Conservation (phyloP, 1,140 invertebrate genomes). For the Diachasma alloeum region DNA sequence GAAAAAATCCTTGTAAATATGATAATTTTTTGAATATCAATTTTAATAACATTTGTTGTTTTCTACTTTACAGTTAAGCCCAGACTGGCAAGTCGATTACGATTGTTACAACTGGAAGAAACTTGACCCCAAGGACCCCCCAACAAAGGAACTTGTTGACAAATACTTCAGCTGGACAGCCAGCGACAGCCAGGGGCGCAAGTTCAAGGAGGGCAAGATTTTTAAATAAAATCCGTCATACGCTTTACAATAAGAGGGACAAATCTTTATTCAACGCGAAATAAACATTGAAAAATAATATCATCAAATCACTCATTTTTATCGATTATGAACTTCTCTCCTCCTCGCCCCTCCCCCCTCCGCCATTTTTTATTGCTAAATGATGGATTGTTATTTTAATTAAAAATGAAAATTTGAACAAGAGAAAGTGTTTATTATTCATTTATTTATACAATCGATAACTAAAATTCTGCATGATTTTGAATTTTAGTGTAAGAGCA, state of each 20-base stretch:
- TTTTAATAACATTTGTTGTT: background rate
- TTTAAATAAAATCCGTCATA: constrained; percentile 85
- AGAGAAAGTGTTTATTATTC: constrained; percentile 9
- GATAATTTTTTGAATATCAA: background rate
- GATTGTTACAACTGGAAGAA: constrained; percentile 98
- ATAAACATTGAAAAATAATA: constrained; percentile 45
- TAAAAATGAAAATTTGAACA: background rate
- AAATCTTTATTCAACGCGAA: constrained; percentile 42
- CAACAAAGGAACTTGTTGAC: constrained; percentile 90
- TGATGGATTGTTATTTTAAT: background rate
- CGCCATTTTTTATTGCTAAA: background rate
- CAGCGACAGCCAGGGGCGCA: constrained; percentile 85
- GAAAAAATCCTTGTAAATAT: too few species aligned
- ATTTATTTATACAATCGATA: background rate
- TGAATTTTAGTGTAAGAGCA: too few species aligned
- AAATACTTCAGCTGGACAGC: constrained; percentile 95
- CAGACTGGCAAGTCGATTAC: constrained; percentile 97
- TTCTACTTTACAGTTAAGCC: constrained; percentile 72
- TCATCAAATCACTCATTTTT: constrained; percentile 9
- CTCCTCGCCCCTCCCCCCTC: background rate
- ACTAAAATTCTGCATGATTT: too few species aligned
- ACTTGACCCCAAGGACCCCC: constrained; percentile 81
- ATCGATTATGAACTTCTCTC: background rate
- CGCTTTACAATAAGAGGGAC: constrained; percentile 41
- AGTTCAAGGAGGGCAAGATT: constrained; percentile 99